Percentiles rank a stretch among this genome's conserved stretches.
Conservation (phyloP, 2,113 vertebrate genomes). For the Trogon surrucura region DNA sequence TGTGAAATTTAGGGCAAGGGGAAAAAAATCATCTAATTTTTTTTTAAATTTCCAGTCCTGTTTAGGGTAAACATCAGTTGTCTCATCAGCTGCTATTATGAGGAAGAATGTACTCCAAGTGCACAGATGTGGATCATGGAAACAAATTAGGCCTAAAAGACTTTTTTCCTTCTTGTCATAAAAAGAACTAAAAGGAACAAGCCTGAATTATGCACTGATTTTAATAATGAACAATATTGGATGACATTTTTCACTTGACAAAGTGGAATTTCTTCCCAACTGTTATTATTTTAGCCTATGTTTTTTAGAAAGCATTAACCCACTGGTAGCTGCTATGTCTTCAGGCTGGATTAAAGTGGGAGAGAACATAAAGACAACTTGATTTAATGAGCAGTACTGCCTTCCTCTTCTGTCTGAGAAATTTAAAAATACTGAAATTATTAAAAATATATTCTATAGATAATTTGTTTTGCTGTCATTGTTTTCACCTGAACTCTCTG, state of each 20-base stretch:
- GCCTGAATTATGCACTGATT: slow-evolving; percentile 51
- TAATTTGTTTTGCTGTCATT: not conserved
- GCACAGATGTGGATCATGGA: slow-evolving; percentile 47
- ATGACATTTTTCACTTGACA: slow-evolving; percentile 31
- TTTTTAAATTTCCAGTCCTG: not conserved
- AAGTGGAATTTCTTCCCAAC: not conserved
- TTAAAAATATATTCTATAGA: not conserved
- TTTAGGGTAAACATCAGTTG: slow-evolving; percentile 37
- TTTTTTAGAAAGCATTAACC: slow-evolving; percentile 14
- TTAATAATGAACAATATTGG: not conserved
- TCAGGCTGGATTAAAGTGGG: not conserved
- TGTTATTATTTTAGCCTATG: slow-evolving; percentile 20
- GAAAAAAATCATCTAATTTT: not conserved
- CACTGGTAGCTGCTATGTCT: not conserved
- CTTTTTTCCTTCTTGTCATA: not conserved
- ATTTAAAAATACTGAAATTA: not conserved
- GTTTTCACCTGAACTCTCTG: not conserved
- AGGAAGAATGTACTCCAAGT: slow-evolving; percentile 30
- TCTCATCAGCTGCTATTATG: slow-evolving; percentile 64
- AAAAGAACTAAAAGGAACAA: not conserved
- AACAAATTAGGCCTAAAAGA: slow-evolving; percentile 9
- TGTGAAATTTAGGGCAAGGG: not conserved
- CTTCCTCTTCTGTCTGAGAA: not conserved
- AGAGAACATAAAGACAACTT: not conserved
- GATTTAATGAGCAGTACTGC: not conserved